Base-by-base conservation (phyloP, 1,140 invertebrate genomes). In the Bombus confusus region DNA sequence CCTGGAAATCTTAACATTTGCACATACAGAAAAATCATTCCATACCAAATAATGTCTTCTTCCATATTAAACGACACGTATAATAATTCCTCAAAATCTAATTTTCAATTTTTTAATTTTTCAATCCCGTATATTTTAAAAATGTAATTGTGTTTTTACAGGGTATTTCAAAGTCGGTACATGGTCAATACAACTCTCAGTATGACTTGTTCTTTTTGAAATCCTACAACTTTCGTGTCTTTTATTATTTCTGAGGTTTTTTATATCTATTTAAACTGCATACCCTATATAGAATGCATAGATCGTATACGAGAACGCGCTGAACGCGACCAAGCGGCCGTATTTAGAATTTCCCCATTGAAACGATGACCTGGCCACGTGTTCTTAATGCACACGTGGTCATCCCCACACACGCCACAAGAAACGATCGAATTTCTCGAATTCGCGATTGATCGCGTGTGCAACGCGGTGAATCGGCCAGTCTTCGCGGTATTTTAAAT, bases 341-440 rank as follows among this genome's bases (percentile, higher is more conserved):
- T 78, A 90, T 90, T 90, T 90, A 91, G 78, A 87, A 88, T 80
- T 88, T 79, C 66, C 82, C 79, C 69, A 86, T 90, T 87, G 89
- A 91, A 80, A 75, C 79, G 83, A 86, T 80, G 81, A 78, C 68
- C 78, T 52, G 78, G 88, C 87, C 90, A 91, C 90, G 90, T 91
- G 90, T 90, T 90, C 75, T 87, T 64, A 43, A n/a, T 47, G 66
- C 83, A 83, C 88, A 91, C 89, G 89, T 91, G 89, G 80, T 83
- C 28, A 52, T 83, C 88, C 86, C 83, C 89, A 90, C 83, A 62
- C 75, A 68, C 59, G 15, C 34, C 37, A 52, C 74, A 25, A 69
- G 12, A 47, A 8, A 77, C 47, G 52, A 86, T 83, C 72, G 64
- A 62, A 66, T 85, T 81, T 76, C 78, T 76, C 57, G 52, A 39